A percentile compares a stretch with the other conserved stretches of the same genome.
phyloP scores from a whole-genome alignment of 1,140 invertebrate genomes.

The Episyrphus balteatus region DNA sequence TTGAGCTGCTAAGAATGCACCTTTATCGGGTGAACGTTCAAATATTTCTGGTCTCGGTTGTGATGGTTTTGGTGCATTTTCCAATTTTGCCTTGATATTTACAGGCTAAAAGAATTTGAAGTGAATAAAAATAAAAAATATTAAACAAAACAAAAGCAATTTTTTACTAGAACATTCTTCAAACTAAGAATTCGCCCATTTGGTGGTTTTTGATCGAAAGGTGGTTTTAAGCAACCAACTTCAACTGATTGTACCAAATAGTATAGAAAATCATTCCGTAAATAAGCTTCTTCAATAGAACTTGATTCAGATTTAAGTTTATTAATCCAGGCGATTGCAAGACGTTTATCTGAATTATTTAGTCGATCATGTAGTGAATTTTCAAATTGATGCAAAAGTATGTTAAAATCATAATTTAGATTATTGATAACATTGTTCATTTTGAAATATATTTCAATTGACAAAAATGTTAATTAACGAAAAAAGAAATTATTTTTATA shows the following conservation, averaged over 20 bases:
- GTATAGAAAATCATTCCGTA: constrained; percentile 43
- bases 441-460: too few relatives aligned
- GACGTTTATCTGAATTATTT: constrained; percentile 11
- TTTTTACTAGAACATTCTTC: too few relatives aligned
- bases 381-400: background rate
- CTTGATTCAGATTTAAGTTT: constrained; percentile 35
- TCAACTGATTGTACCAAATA: constrained; percentile 39
- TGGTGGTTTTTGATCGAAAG: constrained; percentile 19
- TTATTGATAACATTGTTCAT: too few relatives aligned
- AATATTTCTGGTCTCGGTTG: constrained; percentile 29
- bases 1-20: constrained; percentile 40
- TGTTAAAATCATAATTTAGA: background rate
- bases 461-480: too few relatives aligned
- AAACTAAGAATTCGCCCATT: too few relatives aligned
- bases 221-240: constrained; percentile 31
- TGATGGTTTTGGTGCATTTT: constrained; percentile 14
- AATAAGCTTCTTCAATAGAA: constrained; percentile 37
- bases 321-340: constrained; percentile 37
- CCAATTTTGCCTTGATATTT: too few relatives aligned
- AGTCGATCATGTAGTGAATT: background rate
- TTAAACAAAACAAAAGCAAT: too few relatives aligned
- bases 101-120: too few relatives aligned
- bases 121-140: too few relatives aligned
- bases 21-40: constrained; percentile 41
- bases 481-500: too few relatives aligned